Evolutionary conservation across 1,140 invertebrate species (phyloP).

Genomic region (Penaeus indicus): DNA sequence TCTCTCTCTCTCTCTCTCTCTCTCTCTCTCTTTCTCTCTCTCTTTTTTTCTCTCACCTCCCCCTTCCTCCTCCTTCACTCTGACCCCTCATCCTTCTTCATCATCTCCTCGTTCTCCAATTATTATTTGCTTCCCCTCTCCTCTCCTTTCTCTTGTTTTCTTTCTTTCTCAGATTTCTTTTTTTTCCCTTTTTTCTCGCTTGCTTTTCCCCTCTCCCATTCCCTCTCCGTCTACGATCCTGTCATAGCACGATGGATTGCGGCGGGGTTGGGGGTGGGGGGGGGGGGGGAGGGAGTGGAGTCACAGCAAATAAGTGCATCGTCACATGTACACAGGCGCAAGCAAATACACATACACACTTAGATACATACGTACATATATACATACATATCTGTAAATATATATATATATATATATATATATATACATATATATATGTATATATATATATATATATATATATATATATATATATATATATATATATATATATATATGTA

Average conservation of each 20-base stretch:
- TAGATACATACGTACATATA: background rate
- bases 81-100: no score
- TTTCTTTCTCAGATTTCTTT: background rate
- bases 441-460: background rate
- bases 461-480: background rate
- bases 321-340: no score
- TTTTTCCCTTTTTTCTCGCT: background rate
- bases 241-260: background rate
- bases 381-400: slow-evolving; percentile 6
- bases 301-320: no score
- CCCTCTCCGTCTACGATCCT: background rate
- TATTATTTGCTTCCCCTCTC: no score
- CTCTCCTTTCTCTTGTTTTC: no score
- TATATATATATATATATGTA: no score
- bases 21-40: background rate
- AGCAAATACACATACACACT: background rate
- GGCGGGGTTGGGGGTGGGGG: no score
- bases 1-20: slow-evolving; percentile 43
- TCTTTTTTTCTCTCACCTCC: background rate
- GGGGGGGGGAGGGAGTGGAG: no score
- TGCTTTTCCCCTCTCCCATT: slow-evolving; percentile 5
- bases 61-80: no score
- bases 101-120: no score
- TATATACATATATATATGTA: background rate
- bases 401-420: slow-evolving; percentile 8